phyloP scores from a whole-genome alignment of 2,888 invertebrate genomes.

The Helobdella robusta region DNA sequence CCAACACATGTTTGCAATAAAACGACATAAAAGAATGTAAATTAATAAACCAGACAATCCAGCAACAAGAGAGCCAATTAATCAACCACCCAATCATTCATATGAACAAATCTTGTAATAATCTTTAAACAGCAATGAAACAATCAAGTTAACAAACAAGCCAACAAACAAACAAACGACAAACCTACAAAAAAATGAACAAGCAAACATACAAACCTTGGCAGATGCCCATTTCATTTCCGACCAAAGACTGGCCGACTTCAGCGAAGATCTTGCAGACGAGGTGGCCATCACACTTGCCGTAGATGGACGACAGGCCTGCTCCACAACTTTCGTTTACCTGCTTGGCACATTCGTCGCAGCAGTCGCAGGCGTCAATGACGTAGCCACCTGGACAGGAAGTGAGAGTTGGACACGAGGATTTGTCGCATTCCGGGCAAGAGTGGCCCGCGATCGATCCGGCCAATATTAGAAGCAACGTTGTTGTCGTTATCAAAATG shows the following conservation, averaged over 20 bases:
- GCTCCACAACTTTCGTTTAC: constrained; percentile 44
- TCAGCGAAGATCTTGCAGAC: constrained; percentile 14
- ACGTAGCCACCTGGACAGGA: constrained; percentile 44
- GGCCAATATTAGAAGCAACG: neutral
- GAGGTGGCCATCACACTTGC: constrained; percentile 46
- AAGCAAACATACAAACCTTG: constrained; percentile 9
- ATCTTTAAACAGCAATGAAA: too few species aligned
- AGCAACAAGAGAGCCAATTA: too few species aligned
- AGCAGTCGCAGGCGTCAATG: constrained; percentile 45
- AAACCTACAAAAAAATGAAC: neutral
- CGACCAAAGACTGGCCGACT: neutral
- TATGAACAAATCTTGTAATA: too few species aligned
- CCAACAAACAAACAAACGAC: neutral
- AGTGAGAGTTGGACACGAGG: neutral
- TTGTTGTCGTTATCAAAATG: neutral
- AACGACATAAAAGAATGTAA: too few species aligned
- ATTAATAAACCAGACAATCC: too few species aligned
- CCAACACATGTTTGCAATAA: too few species aligned
- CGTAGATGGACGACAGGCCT: constrained; percentile 44
- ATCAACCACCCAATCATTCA: too few species aligned
- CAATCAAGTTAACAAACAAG: too few species aligned
- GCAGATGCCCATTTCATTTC: constrained; percentile 16
- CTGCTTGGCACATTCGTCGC: constrained; percentile 45
- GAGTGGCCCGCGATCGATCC: neutral
- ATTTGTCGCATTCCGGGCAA: constrained; percentile 8